Evolutionary conservation across 2,888 invertebrate species (phyloP), one percentile per base, ranked within the genome.

Genomic region (Coelogynopora nodosa): DNA sequence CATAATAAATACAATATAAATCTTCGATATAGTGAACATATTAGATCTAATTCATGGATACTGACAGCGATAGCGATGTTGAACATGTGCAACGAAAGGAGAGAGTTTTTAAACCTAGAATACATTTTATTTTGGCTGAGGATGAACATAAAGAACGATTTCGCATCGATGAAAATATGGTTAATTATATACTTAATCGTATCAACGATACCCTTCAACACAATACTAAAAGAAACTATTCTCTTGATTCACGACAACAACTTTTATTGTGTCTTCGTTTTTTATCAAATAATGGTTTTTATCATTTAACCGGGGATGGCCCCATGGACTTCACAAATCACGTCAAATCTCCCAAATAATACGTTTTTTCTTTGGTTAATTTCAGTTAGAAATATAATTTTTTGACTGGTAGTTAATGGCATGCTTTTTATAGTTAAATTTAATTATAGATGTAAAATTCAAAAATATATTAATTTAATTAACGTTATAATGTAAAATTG

Each of bases 281-380:
- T 80, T 18, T 80, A 80, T 80, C 81, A 80, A 80, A 28, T 80
- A 80, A 80, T n/a, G 81, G 81, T 10, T 80, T 80, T 80, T 80
- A 80, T 80, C 49, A 49, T 49, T 49, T 5, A 18, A 49, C 49
- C 18, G 49, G 49, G 5, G 49, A 49, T 49, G 49, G n/a, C n/a
- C 81, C 81, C 81, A 80, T 28, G 81, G 81, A 80, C 81, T 80
- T 80, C 81, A 80, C 81, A 80, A 80, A 80, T 49, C 5, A 10
- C 49, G 49, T 49, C 49, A 49, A 49, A 49, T 49, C 49, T 49
- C 49, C 49, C 49, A 49, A 49, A n/a, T n/a, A n/a, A n/a, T n/a
- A n/a, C n/a, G n/a, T n/a, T n/a, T n/a, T n/a, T n/a, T n/a, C n/a
- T n/a, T n/a, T n/a, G n/a, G n/a, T n/a, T n/a, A n/a, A n/a, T n/a